Conservation (phyloP, 2,888 invertebrate species). For the Anticlea derivata region DNA sequence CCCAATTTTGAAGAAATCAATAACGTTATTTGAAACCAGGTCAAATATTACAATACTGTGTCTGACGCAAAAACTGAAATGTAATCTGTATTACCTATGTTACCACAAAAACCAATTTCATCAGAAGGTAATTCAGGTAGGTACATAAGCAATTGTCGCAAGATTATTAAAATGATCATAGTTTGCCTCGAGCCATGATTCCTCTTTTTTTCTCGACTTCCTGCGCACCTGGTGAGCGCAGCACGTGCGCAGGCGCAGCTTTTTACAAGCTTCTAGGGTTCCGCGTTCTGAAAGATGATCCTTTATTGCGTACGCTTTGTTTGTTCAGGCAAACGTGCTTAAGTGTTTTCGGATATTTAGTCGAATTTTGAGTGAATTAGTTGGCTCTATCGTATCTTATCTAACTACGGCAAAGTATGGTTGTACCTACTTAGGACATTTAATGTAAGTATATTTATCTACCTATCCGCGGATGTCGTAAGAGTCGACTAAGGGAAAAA, state of each 20-base stretch:
- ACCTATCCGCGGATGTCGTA: too few species aligned
- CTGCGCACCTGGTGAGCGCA: conserved; percentile 56
- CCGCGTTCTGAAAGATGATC: conserved; percentile 35
- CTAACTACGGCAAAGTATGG: too few species aligned
- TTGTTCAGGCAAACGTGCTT: conserved; percentile 28
- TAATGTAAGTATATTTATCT: too few species aligned
- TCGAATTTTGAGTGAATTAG: too few species aligned
- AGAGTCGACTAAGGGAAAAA: too few species aligned
- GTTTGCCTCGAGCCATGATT: conserved; percentile 16
- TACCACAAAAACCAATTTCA: conserved; percentile 26
- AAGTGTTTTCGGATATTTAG: conserved; percentile 10
- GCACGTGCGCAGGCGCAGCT: conserved; percentile 54
- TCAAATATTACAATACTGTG: conserved; percentile 15
- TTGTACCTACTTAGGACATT: too few species aligned
- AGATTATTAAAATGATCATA: conserved; percentile 17
- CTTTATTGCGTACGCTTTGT: conserved; percentile 28
- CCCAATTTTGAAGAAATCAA: not conserved
- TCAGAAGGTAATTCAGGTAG: too few species aligned
- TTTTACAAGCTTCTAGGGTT: conserved; percentile 34
- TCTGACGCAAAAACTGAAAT: conserved; percentile 1
- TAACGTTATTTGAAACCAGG: conserved; percentile 8
- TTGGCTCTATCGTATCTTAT: too few species aligned
- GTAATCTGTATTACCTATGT: conserved; percentile 19
- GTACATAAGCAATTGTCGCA: not conserved
- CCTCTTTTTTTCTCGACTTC: conserved; percentile 44